Conservation (phyloP, 2,797 vertebrate species). For the Danio aesculapii region DNA sequence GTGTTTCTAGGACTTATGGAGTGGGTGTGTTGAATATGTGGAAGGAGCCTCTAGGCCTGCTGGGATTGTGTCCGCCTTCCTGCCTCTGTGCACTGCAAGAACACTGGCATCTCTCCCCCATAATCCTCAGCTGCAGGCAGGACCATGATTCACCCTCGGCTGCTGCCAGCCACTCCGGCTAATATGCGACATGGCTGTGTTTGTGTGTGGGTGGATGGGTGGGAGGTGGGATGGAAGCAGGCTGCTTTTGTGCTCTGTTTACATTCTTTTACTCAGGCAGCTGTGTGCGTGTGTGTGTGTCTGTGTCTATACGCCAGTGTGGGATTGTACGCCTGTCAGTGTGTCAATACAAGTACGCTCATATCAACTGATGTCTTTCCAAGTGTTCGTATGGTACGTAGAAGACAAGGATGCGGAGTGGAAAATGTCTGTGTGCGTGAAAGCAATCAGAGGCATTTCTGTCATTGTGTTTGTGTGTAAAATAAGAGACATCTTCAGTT, state of each 20-base stretch:
- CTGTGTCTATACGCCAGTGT: conserved; percentile 11
- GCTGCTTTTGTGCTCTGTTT: conserved; percentile 47
- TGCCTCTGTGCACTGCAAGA: conserved; percentile 57
- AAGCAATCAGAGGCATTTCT: conserved; percentile 15
- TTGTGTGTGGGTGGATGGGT: conserved; percentile 51
- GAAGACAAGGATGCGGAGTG: background rate
- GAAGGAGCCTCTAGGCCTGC: conserved; percentile 52
- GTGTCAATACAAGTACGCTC: conserved; percentile 3
- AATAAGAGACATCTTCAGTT: conserved; percentile 5
- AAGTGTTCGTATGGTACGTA: background rate
- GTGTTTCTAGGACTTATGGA: conserved; percentile 45
- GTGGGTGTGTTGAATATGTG: conserved; percentile 55
- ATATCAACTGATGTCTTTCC: conserved; percentile 27
- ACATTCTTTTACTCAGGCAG: conserved; percentile 49
- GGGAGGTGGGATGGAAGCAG: conserved; percentile 50
- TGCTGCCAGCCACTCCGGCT: conserved; percentile 54
- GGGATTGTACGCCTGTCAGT: conserved; percentile 23
- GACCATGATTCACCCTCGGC: conserved; percentile 59
- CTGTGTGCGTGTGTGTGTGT: conserved; percentile 34
- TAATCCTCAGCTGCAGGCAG: conserved; percentile 61
- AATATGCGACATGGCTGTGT: conserved; percentile 44
- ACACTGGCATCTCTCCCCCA: conserved; percentile 68
- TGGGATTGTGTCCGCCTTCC: conserved; percentile 61
- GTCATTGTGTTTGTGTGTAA: conserved; percentile 6
- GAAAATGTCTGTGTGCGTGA: background rate